phyloP scores from a whole-genome alignment of 1,140 invertebrate species.

The Drosophila persimilis region DNA sequence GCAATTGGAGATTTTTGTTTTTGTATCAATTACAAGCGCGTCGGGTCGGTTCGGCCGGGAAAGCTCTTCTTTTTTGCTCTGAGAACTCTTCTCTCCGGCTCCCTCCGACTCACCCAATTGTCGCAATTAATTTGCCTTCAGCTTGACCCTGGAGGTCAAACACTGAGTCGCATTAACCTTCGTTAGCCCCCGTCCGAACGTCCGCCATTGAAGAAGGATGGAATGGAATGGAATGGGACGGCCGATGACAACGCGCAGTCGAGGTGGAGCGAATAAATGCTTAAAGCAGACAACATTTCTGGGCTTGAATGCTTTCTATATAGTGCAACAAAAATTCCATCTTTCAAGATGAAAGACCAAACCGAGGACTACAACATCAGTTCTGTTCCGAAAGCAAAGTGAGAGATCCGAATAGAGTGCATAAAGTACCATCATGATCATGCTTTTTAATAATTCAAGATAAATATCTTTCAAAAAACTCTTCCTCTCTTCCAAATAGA shows the following conservation, averaged over 20 bases:
- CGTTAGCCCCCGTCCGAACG: constrained; percentile 60
- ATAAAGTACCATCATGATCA: neutral
- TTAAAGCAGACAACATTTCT: constrained; percentile 31
- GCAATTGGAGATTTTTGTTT: constrained; percentile 49
- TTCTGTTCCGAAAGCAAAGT: neutral
- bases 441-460: too few relatives aligned
- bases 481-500: too few relatives aligned
- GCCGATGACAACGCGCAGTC: constrained; percentile 11
- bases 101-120: constrained; percentile 47
- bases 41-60: neutral
- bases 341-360: constrained; percentile 11
- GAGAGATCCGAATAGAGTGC: neutral
- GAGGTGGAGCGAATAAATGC: neutral
- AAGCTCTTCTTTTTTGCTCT: too few relatives aligned
- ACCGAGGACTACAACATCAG: neutral
- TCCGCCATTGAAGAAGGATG: constrained; percentile 51
- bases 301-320: constrained; percentile 27
- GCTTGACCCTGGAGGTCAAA: constrained; percentile 75
- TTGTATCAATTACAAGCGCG: constrained; percentile 62
- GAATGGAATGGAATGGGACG: too few relatives aligned
- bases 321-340: constrained; percentile 22
- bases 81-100: constrained; percentile 3
- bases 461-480: too few relatives aligned
- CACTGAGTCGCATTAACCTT: constrained; percentile 79
- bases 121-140: constrained; percentile 75